Conservation (phyloP, 2,888 invertebrate species). For the Leistus spinibarbis region DNA sequence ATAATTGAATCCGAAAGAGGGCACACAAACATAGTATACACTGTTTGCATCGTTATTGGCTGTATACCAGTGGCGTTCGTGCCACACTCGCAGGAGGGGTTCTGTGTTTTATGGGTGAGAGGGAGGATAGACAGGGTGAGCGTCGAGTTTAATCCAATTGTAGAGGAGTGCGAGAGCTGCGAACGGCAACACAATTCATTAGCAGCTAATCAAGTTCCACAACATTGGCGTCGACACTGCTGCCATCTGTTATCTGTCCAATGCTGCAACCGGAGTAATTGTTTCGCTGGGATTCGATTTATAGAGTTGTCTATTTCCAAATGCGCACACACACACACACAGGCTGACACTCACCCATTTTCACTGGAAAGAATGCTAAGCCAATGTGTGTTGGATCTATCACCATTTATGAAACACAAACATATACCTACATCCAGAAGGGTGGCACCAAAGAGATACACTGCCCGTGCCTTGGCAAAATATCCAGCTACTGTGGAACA, state of each 20-base stretch:
- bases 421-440: background rate
- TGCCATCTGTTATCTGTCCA: conserved; percentile 52
- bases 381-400: background rate
- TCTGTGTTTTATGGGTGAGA: background rate
- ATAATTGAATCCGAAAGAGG: conserved; percentile 8
- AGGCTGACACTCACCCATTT: background rate
- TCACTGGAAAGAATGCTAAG: background rate
- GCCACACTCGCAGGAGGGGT: background rate
- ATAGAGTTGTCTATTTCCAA: conserved; percentile 44
- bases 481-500: too few species aligned
- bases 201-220: conserved; percentile 55
- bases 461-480: too few species aligned
- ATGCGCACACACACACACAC: background rate
- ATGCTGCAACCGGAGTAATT: conserved; percentile 49
- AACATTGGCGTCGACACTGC: conserved; percentile 49
- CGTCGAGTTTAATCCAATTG: conserved; percentile 51
- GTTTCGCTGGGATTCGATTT: conserved; percentile 50
- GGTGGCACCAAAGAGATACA: background rate
- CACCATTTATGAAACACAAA: background rate
- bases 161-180: conserved; percentile 42
- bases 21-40: background rate
- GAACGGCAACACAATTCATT: conserved; percentile 53
- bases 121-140: background rate
- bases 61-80: background rate
- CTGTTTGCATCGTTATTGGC: background rate